These are phyloP conservation scores for Tipula lateralis DNA, from an alignment of 2,888 invertebrate genomes.

Conservation along the genomic window DNA sequence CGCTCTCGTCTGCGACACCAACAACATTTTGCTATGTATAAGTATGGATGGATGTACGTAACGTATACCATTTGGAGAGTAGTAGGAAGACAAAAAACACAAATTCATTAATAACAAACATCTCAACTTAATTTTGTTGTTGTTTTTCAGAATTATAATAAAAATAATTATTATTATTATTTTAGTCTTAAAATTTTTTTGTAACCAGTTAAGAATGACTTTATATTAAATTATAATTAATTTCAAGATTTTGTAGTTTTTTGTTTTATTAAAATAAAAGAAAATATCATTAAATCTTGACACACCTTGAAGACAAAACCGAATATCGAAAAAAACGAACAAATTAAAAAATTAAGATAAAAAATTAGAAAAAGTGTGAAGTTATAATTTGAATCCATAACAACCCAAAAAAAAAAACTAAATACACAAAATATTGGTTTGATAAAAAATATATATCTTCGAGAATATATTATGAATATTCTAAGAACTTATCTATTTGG, in stretches of 20 bases:
- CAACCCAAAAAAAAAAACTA: neutral
- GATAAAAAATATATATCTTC: neutral
- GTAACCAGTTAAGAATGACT: conserved; percentile 12
- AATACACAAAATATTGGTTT: neutral
- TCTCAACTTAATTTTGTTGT: neutral
- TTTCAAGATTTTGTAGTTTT: neutral
- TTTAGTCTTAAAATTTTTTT: neutral
- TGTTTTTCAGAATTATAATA: neutral
- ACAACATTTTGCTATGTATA: neutral
- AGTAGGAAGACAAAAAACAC: neutral
- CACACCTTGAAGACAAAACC: neutral
- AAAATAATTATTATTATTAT: neutral
- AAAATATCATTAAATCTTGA: neutral
- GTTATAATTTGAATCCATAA: neutral
- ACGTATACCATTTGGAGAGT: neutral
- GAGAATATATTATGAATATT: neutral
- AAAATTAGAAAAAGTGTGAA: neutral
- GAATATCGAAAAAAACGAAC: neutral
- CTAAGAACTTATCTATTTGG: neutral
- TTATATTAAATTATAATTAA: conserved; percentile 19
- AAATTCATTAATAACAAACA: conserved; percentile 1
- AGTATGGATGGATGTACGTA: neutral
- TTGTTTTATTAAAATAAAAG: neutral
- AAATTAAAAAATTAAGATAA: conserved; percentile 24
- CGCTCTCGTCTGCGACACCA: neutral